phyloP scores from a whole-genome alignment of 2,113 vertebrate genomes.

The Cyphomyrus discorhynchus region DNA sequence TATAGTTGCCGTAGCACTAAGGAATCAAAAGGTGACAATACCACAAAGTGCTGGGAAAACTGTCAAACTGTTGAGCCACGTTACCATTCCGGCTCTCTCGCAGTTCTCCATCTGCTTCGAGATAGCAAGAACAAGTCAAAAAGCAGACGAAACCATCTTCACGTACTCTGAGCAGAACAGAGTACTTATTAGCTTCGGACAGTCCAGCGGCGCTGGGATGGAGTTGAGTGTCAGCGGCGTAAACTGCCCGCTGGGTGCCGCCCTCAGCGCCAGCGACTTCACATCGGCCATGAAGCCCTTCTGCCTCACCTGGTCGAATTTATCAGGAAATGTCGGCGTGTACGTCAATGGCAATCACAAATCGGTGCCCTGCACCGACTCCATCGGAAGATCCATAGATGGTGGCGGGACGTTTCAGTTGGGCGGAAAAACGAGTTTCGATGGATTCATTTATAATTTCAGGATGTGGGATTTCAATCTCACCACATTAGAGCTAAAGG shows the following conservation, averaged over 20 bases:
- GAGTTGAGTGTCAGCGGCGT: constrained; percentile 49
- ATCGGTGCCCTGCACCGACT: constrained; percentile 47
- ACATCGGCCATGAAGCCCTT: constrained; percentile 66
- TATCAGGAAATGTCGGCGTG: constrained; percentile 48
- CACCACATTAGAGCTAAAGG: constrained; percentile 55
- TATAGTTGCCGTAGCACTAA: constrained; percentile 82
- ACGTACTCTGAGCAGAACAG: constrained; percentile 53
- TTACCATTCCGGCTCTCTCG: constrained; percentile 66
- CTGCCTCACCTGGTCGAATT: constrained; percentile 70
- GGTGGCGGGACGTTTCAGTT: constrained; percentile 64
- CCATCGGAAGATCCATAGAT: constrained; percentile 48
- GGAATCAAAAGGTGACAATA: constrained; percentile 84
- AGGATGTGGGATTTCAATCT: constrained; percentile 83
- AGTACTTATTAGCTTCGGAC: constrained; percentile 62
- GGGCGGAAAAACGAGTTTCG: constrained; percentile 60
- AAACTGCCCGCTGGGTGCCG: constrained; percentile 57
- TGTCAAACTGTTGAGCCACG: constrained; percentile 51
- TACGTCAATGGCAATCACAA: constrained; percentile 54
- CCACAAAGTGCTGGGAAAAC: constrained; percentile 46
- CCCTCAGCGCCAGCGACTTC: constrained; percentile 55
- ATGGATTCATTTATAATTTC: constrained; percentile 86
- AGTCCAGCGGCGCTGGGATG: constrained; percentile 38
- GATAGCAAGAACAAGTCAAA: constrained; percentile 50
- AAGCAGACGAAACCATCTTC: constrained; percentile 67
- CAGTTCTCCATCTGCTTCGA: constrained; percentile 86